These are phyloP conservation scores for Cataglyphis albicans DNA, from an alignment of 2,888 invertebrate genomes.

Conservation along the genomic window DNA sequence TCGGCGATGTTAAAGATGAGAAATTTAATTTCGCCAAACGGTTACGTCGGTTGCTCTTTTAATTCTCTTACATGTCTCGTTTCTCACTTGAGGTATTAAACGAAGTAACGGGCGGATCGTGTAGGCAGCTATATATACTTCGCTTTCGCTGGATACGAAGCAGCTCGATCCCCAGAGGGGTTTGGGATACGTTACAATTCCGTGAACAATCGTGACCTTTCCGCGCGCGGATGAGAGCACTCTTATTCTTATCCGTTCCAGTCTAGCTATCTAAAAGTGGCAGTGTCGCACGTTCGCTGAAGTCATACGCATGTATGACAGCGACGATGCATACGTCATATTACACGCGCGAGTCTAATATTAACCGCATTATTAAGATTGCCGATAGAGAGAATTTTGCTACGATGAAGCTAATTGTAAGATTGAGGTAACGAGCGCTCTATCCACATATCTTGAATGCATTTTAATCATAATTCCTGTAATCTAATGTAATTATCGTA, in stretches of 20 bases:
- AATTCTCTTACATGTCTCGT: constrained; percentile 25
- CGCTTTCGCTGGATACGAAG: not conserved
- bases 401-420: not conserved
- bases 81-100: constrained; percentile 13
- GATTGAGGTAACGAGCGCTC: not conserved
- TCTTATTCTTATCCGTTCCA: constrained; percentile 20
- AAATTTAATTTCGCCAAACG: constrained; percentile 31
- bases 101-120: constrained; percentile 22
- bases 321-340: constrained; percentile 40
- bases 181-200: constrained; percentile 68
- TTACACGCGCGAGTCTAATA: constrained; percentile 52
- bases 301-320: constrained; percentile 62
- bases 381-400: constrained; percentile 48
- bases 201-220: constrained; percentile 64
- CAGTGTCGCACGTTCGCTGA: constrained; percentile 59
- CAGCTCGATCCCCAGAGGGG: constrained; percentile 18
- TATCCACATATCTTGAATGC: not conserved
- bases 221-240: constrained; percentile 50
- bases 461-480: constrained; percentile 7
- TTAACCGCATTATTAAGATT: constrained; percentile 53
- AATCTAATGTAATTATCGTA: too few relatives aligned
- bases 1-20: constrained; percentile 13
- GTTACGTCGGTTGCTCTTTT: constrained; percentile 22
- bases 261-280: constrained; percentile 45
- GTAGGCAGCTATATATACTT: not conserved